Evolutionary conservation across 2,888 invertebrate genomes (phyloP).

Genomic region (Phyto melanocephala): DNA sequence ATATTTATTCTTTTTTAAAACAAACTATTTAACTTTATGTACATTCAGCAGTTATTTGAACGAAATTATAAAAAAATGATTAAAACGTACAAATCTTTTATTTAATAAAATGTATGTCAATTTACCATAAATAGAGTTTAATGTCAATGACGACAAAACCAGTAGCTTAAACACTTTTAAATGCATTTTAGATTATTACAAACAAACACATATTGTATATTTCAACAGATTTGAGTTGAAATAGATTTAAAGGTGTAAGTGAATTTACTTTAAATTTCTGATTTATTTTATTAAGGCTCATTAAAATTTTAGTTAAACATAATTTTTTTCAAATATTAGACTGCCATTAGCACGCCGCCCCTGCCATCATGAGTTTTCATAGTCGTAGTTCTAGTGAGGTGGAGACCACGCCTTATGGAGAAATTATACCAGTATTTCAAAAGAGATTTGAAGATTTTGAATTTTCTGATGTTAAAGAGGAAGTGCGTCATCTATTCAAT

Average conservation of each 20-base stretch:
- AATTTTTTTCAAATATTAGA: too few relatives aligned
- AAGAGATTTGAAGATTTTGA: constrained; percentile 69
- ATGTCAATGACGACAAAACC: constrained; percentile 44
- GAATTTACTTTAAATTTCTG: too few relatives aligned
- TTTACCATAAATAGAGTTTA: constrained; percentile 50
- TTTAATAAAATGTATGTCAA: constrained; percentile 51
- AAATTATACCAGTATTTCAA: constrained; percentile 68
- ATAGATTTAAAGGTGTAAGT: too few relatives aligned
- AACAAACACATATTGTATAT: neutral
- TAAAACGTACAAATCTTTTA: neutral
- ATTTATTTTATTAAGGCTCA: too few relatives aligned
- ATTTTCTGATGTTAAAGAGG: constrained; percentile 67
- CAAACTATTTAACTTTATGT: too few relatives aligned
- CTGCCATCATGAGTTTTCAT: constrained; percentile 66
- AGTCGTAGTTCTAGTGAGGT: constrained; percentile 70
- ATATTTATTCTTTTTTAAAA: too few relatives aligned
- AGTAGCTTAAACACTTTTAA: constrained; percentile 23
- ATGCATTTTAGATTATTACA: neutral
- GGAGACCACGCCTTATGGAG: constrained; percentile 66
- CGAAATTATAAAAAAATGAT: constrained; percentile 1
- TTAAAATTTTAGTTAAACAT: too few relatives aligned
- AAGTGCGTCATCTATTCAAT: constrained; percentile 47
- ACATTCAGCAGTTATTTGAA: too few relatives aligned
- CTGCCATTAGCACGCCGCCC: too few relatives aligned
- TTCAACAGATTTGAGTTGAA: neutral